A percentile compares a stretch with the other conserved stretches of the same genome.
Conservation (phyloP, 2,888 invertebrate species). For the Anthrax anthrax region DNA sequence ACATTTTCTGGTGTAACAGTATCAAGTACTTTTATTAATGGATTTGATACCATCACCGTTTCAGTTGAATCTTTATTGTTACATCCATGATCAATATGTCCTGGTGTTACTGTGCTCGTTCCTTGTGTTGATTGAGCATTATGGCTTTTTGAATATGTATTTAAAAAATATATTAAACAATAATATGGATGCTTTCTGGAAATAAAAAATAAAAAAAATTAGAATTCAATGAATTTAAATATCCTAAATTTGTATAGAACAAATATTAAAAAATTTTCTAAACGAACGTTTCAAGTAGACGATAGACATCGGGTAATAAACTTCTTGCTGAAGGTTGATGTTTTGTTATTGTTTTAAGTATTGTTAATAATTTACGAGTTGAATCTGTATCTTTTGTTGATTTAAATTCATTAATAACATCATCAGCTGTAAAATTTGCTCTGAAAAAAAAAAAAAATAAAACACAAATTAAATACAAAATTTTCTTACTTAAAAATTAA, state of each 20-base stretch:
- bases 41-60: neutral
- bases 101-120: neutral
- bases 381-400: conserved; percentile 22
- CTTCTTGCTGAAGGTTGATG: conserved; percentile 21
- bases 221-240: too few relatives aligned
- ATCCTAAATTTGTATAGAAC: too few relatives aligned
- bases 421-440: conserved; percentile 22
- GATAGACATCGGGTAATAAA: conserved; percentile 21
- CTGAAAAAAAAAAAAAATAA: conserved; percentile 16
- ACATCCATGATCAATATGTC: neutral
- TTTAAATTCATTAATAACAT: conserved; percentile 25
- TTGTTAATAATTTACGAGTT: conserved; percentile 20
- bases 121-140: conserved; percentile 19
- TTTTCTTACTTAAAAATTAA: too few relatives aligned
- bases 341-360: conserved; percentile 24
- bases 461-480: neutral
- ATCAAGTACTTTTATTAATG: conserved; percentile 17
- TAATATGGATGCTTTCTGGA: conserved; percentile 28
- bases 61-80: too few relatives aligned
- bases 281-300: conserved; percentile 22
- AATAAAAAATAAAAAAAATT: neutral
- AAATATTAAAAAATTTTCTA: too few relatives aligned
- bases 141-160: conserved; percentile 19
- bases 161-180: conserved; percentile 25
- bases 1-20: conserved; percentile 19